phyloP scores from a whole-genome alignment of 2,797 vertebrate species.

The Sciurus carolinensis region DNA sequence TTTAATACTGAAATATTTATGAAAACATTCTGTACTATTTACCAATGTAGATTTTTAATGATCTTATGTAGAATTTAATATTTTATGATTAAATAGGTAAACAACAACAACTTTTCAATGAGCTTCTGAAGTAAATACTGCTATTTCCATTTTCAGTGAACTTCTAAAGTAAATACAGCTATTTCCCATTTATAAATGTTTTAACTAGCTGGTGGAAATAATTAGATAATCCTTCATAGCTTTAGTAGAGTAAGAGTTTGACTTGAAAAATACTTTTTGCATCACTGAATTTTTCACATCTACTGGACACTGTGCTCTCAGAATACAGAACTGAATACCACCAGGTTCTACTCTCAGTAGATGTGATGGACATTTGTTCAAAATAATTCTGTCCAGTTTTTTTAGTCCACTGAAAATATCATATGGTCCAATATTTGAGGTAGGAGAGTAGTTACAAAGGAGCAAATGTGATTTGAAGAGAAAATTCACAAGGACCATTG shows the following conservation, averaged over 20 bases:
- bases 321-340: background rate
- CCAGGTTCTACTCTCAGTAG: background rate
- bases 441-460: background rate
- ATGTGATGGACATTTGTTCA: background rate
- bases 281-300: background rate
- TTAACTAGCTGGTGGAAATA: constrained; percentile 21
- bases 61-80: constrained; percentile 24
- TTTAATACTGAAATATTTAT: constrained; percentile 41
- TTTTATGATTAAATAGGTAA: constrained; percentile 56
- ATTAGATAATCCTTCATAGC: background rate
- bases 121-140: constrained; percentile 9
- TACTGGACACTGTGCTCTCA: background rate
- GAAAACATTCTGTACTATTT: constrained; percentile 13
- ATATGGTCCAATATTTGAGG: background rate
- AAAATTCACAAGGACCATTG: background rate
- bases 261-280: constrained; percentile 20
- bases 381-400: background rate
- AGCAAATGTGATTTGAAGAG: background rate
- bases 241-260: background rate
- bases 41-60: constrained; percentile 54
- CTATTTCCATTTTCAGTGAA: background rate
- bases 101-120: constrained; percentile 35
- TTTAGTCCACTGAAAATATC: constrained; percentile 21
- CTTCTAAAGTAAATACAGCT: constrained; percentile 10
- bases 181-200: constrained; percentile 43